These are phyloP conservation scores for Lerista edwardsae DNA, from an alignment of 2,797 vertebrate genomes.

Conservation along the genomic window DNA sequence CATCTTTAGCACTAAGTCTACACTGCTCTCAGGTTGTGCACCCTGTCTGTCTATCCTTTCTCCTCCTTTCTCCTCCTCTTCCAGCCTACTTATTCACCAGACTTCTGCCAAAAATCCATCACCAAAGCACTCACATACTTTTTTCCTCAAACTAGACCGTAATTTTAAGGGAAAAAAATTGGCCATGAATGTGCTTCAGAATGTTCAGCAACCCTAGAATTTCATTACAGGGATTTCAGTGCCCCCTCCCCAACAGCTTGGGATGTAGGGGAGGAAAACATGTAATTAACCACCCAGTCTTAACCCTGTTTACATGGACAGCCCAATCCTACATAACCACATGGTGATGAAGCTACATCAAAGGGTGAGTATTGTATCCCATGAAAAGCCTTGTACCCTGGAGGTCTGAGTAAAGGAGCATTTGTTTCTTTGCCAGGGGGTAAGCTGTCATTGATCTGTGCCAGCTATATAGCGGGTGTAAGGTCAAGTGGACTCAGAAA, in stretches of 20 bases:
- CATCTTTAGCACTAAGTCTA: neutral
- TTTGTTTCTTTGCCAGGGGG: too few species aligned
- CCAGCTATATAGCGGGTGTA: too few species aligned
- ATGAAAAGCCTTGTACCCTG: too few species aligned
- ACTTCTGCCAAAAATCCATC: neutral
- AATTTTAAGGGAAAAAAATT: too few species aligned
- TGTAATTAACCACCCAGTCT: neutral
- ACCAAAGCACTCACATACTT: too few species aligned
- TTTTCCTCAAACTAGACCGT: too few species aligned
- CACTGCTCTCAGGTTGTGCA: neutral
- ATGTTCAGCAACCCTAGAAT: neutral
- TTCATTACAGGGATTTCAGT: neutral
- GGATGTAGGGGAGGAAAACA: neutral
- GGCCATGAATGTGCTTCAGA: neutral
- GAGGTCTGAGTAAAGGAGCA: too few species aligned
- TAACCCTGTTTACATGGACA: neutral
- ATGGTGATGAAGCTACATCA: too few species aligned
- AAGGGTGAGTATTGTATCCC: too few species aligned
- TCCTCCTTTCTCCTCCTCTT: neutral
- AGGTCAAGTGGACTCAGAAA: too few species aligned
- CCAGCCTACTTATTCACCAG: neutral
- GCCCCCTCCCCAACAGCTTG: neutral
- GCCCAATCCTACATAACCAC: too few species aligned
- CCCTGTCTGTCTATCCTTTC: neutral
- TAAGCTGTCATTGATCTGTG: too few species aligned